A percentile compares a stretch with the other conserved stretches of the same genome.
Conservation (phyloP, 1,140 invertebrate species). For the Caenorhabditis inopinata region DNA sequence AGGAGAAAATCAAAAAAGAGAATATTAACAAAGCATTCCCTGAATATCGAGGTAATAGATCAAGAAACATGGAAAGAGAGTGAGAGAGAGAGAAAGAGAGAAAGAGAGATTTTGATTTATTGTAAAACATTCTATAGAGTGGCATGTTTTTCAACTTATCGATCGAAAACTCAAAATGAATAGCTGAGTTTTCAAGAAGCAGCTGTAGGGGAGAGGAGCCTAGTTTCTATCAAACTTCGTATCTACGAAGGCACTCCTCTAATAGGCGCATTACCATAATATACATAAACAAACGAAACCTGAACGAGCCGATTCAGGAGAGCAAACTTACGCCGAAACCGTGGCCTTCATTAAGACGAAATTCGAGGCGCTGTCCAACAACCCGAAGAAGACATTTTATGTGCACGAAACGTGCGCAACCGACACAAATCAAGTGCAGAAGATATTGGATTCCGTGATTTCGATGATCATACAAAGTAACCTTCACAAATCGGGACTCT, state of each 20-base stretch:
- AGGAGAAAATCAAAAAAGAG: conserved; percentile 49
- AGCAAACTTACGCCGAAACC: conserved; percentile 51
- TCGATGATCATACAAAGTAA: conserved; percentile 99
- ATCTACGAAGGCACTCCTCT: too few species aligned
- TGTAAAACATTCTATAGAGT: too few species aligned
- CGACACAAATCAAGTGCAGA: conserved; percentile 97
- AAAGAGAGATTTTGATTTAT: too few species aligned
- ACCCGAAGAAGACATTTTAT: conserved; percentile 76
- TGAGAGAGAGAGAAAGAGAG: not conserved
- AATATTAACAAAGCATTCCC: conserved; percentile 36
- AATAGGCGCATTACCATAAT: too few species aligned
- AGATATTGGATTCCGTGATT: conserved; percentile 99
- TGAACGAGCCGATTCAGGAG: conserved; percentile 51
- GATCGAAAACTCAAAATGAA: too few species aligned
- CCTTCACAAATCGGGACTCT: conserved; percentile 85
- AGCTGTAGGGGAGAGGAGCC: too few species aligned
- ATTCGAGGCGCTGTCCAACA: conserved; percentile 56
- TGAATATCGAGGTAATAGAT: conserved; percentile 35
- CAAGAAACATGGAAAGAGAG: too few species aligned
- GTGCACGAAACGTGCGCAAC: conserved; percentile 99
- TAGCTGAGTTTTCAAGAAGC: too few species aligned
- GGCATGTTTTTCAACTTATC: too few species aligned
- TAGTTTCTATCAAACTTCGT: too few species aligned
- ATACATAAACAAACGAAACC: too few species aligned
- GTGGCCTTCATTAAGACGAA: conserved; percentile 50